Percentiles rank a stretch among this genome's conserved stretches.
phyloP scores from a whole-genome alignment of 2,113 vertebrate genomes.

The Amia ocellicauda region DNA sequence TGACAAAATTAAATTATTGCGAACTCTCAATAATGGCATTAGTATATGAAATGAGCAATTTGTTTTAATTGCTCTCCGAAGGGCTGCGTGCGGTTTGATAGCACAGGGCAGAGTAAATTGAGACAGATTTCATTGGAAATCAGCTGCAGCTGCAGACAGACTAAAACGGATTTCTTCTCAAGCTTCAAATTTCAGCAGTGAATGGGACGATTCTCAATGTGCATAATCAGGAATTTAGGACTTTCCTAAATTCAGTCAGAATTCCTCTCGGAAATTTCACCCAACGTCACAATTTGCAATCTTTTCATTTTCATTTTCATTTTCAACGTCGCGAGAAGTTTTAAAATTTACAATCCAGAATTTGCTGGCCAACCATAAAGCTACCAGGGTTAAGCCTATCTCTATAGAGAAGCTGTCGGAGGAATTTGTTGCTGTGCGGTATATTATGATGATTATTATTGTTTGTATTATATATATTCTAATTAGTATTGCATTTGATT shows the following conservation, averaged over 20 bases:
- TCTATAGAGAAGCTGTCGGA: neutral
- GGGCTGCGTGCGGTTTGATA: too few relatives aligned
- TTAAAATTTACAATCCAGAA: constrained; percentile 10
- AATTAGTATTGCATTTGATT: too few relatives aligned
- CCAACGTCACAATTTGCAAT: neutral
- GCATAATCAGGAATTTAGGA: too few relatives aligned
- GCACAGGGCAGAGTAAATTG: too few relatives aligned
- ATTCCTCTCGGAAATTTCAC: neutral
- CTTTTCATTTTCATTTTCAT: constrained; percentile 16
- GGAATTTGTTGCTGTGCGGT: neutral
- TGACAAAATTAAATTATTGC: too few relatives aligned
- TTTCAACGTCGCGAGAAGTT: constrained; percentile 23
- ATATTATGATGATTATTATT: too few relatives aligned
- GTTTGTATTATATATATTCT: too few relatives aligned
- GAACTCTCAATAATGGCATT: too few relatives aligned
- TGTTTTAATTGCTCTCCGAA: too few relatives aligned
- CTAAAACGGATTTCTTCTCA: neutral
- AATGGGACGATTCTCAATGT: too few relatives aligned
- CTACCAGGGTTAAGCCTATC: neutral
- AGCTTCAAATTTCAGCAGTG: neutral
- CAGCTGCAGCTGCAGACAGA: neutral
- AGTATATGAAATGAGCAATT: too few relatives aligned
- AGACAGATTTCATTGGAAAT: neutral
- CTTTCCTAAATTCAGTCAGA: too few relatives aligned
- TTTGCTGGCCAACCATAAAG: constrained; percentile 25